phyloP scores from a whole-genome alignment of 2,888 invertebrate species.

The Rhodophaea formosa region DNA sequence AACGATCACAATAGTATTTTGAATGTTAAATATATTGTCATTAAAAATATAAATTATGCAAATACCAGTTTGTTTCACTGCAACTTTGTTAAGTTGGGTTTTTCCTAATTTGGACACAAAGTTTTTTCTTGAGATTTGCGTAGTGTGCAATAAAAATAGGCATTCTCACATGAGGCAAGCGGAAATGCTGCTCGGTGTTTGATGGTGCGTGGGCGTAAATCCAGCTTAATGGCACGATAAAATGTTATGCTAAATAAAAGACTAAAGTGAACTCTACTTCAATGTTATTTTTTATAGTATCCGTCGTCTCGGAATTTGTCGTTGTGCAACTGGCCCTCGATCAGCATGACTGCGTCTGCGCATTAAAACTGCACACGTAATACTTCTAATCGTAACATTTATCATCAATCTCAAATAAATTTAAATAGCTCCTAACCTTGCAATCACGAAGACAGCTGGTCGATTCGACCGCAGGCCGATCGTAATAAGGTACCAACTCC shows the following conservation, averaged over 20 bases:
- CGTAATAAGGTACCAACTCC: constrained; percentile 12
- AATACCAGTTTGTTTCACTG: too few species aligned
- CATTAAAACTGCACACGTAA: background rate
- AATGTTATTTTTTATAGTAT: background rate
- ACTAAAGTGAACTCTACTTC: background rate
- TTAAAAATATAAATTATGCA: background rate
- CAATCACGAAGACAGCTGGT: background rate
- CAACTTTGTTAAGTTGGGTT: too few species aligned
- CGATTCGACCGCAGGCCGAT: background rate
- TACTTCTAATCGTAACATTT: background rate
- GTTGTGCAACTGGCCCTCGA: background rate
- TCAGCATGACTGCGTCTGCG: background rate
- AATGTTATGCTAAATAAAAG: background rate
- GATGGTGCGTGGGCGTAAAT: background rate
- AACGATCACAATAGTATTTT: background rate
- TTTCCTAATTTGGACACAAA: too few species aligned
- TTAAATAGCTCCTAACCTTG: background rate
- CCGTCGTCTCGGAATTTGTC: background rate
- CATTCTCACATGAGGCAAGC: background rate
- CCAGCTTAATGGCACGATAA: background rate
- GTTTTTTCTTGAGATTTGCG: too few species aligned
- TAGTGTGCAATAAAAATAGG: background rate
- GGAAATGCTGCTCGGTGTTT: background rate
- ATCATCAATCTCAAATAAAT: background rate
- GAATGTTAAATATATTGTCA: constrained; percentile 1